These are phyloP conservation scores for Kryptopterus vitreolus DNA, from an alignment of 2,797 vertebrate genomes.

Conservation along the genomic window DNA sequence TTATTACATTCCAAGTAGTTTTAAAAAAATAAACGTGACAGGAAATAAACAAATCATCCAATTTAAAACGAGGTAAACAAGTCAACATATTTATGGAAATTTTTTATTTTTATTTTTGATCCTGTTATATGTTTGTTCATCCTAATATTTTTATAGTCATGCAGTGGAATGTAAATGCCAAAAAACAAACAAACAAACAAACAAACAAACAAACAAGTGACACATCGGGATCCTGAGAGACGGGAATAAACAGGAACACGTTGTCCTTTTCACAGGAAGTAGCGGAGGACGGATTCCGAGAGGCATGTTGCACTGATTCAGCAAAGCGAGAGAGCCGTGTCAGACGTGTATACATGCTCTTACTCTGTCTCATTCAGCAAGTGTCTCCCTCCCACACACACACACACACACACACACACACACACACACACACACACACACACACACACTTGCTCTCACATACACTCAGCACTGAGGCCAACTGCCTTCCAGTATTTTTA, in stretches of 20 bases:
- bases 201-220: background rate
- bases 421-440: slow-evolving; percentile 43
- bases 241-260: slow-evolving; percentile 18
- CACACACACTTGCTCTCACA: slow-evolving; percentile 32
- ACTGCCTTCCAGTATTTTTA: slow-evolving; percentile 82
- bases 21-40: too few relatives aligned
- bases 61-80: too few relatives aligned
- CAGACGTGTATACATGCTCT: slow-evolving; percentile 24
- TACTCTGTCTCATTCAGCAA: slow-evolving; percentile 34
- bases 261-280: slow-evolving; percentile 43
- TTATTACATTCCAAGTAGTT: too few relatives aligned
- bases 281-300: slow-evolving; percentile 27
- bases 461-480: slow-evolving; percentile 63
- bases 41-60: too few relatives aligned
- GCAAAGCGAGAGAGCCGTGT: slow-evolving; percentile 18
- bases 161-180: slow-evolving; percentile 24
- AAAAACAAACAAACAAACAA: too few relatives aligned
- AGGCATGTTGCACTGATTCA: slow-evolving; percentile 32
- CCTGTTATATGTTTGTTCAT: too few relatives aligned
- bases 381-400: slow-evolving; percentile 26
- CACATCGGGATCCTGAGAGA: background rate
- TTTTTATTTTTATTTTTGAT: too few relatives aligned
- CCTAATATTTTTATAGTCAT: slow-evolving; percentile 20
- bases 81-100: too few relatives aligned
- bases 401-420: slow-evolving; percentile 41